Evolutionary conservation across 2,797 vertebrate genomes (phyloP).

Genomic region (Spondyliosoma cantharus): DNA sequence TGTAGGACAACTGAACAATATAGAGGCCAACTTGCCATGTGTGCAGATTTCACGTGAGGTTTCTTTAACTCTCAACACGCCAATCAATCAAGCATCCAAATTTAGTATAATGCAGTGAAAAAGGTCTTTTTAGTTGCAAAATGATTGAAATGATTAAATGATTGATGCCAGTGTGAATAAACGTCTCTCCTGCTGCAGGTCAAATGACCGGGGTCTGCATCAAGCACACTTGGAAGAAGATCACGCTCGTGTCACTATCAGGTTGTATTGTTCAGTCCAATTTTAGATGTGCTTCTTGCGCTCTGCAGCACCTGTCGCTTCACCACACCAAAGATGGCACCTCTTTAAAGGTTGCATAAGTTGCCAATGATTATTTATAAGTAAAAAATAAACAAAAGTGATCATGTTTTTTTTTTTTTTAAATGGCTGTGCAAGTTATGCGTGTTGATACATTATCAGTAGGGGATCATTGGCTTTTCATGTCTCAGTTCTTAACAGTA

Average conservation of each 20-base stretch:
- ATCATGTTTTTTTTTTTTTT: not conserved
- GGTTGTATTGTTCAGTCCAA: constrained; percentile 76
- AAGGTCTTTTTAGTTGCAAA: constrained; percentile 1
- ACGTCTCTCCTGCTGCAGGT: constrained; percentile 19
- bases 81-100: constrained; percentile 3
- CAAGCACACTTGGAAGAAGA: constrained; percentile 38
- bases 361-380: not conserved
- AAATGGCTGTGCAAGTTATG: not conserved
- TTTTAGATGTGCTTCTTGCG: constrained; percentile 73
- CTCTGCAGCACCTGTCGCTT: constrained; percentile 73
- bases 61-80: constrained; percentile 31
- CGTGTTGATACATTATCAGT: not conserved
- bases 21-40: constrained; percentile 17
- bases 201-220: constrained; percentile 5
- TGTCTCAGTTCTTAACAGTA: not conserved
- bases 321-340: constrained; percentile 48
- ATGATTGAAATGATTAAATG: too few species aligned
- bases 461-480: too few species aligned
- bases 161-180: not conserved
- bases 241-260: constrained; percentile 47
- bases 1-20: constrained; percentile 45
- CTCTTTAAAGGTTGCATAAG: constrained; percentile 14
- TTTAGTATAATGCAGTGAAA: not conserved
- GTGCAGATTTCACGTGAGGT: constrained; percentile 21
- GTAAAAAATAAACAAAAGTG: not conserved